A percentile compares a stretch with the other conserved stretches of the same genome.
Conservation (phyloP, 2,797 vertebrate genomes). For the Pogonophryne albipinna region DNA sequence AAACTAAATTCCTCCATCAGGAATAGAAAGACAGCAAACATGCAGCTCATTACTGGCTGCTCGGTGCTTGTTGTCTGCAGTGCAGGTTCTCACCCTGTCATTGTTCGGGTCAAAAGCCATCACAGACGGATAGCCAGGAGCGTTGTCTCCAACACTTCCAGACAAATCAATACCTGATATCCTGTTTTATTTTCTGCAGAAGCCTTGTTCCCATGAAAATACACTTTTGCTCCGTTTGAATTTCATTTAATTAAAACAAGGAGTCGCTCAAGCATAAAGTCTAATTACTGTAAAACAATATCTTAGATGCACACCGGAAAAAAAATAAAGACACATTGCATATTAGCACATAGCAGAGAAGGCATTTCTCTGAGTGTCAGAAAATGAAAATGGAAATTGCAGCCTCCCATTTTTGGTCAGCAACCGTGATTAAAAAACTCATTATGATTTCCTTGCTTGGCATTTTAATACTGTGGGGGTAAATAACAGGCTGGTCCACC, state of each 20-base stretch:
- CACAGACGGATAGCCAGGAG: conserved; percentile 63
- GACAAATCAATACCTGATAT: conserved; percentile 70
- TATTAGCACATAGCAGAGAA: conserved; percentile 52
- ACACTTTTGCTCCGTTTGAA: conserved; percentile 48
- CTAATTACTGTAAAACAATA: conserved; percentile 77
- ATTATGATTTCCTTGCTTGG: conserved; percentile 74
- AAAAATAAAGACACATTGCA: conserved; percentile 33
- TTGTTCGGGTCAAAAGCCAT: conserved; percentile 67
- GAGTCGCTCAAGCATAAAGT: conserved; percentile 59
- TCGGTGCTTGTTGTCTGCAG: conserved; percentile 42
- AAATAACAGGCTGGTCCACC: conserved; percentile 61
- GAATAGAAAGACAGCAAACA: conserved; percentile 39
- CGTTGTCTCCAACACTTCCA: conserved; percentile 50
- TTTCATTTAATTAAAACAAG: conserved; percentile 71
- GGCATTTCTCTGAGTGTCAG: conserved; percentile 52
- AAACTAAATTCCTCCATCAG: conserved; percentile 40
- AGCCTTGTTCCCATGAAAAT: conserved; percentile 39
- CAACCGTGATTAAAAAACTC: conserved; percentile 69
- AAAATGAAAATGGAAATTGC: conserved; percentile 75
- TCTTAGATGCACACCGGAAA: conserved; percentile 50
- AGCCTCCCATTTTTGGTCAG: conserved; percentile 70
- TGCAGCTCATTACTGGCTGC: conserved; percentile 59
- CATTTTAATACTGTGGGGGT: conserved; percentile 73
- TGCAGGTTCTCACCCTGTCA: conserved; percentile 60
- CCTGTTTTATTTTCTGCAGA: conserved; percentile 46